Evolutionary conservation across 2,113 vertebrate genomes (phyloP).

Genomic region (Machaerirhynchus nigripectus): DNA sequence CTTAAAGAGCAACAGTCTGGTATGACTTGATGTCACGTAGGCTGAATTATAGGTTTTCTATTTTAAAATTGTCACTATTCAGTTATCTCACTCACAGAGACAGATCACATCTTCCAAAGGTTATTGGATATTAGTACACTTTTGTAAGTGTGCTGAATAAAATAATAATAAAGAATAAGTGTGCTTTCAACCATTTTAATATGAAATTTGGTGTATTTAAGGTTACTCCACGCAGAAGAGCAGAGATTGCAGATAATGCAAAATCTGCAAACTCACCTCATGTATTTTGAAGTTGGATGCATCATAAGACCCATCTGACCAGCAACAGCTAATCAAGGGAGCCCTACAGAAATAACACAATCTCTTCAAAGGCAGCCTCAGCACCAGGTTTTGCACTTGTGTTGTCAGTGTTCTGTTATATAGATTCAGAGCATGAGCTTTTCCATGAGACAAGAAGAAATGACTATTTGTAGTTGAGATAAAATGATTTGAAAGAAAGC

Average conservation of each 20-base stretch:
- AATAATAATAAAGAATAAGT: neutral
- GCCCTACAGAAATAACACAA: neutral
- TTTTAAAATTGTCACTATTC: conserved; percentile 27
- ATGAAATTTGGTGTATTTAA: neutral
- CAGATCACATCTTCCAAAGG: neutral
- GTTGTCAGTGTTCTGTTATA: neutral
- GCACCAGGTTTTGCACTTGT: neutral
- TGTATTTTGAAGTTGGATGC: neutral
- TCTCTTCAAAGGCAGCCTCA: neutral
- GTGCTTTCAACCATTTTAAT: neutral
- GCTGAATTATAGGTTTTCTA: conserved; percentile 51
- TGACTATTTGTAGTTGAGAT: conserved; percentile 40
- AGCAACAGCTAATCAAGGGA: neutral
- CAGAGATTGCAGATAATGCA: neutral
- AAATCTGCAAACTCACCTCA: neutral
- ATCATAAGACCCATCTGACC: neutral
- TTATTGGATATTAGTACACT: neutral
- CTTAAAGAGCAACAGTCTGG: conserved; percentile 46
- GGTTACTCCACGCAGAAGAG: neutral
- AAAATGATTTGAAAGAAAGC: conserved; percentile 38
- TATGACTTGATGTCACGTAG: conserved; percentile 25
- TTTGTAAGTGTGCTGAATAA: neutral
- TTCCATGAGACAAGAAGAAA: conserved; percentile 41
- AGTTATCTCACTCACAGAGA: conserved; percentile 19
- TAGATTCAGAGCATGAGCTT: conserved; percentile 16